Base-by-base conservation (phyloP, 2,113 vertebrate genomes). In the Euleptes europaea region DNA sequence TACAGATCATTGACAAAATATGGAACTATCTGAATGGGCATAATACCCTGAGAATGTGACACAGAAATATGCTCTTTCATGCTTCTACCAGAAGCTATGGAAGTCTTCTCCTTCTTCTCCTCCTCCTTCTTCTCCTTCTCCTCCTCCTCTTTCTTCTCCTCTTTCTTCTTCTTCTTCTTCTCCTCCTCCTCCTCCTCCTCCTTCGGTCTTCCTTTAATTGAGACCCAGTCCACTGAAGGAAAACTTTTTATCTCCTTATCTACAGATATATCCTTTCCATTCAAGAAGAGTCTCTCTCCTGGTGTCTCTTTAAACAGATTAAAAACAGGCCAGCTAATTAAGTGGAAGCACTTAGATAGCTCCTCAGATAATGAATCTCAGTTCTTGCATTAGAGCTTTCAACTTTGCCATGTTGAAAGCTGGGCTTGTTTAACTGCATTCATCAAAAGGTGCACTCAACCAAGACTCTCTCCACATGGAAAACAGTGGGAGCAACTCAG, bases 321-420 rank as follows among this genome's bases (percentile, higher is more conserved):
- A 63, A 70, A 54, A 44, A 12, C 44, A 35, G 38, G 13, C 40
- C 28, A n/a, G 6, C 8, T 2, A 57, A 69, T 14, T 88, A 80
- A 35, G n/a, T 81, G 78, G 77, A 82, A 90, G 78, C 63, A 10
- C 65, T 70, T 44, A 44, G 4, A 49, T 80, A 71, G 28, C 14
- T 84, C 0, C 0, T 49, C 65, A 21, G 42, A 33, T 49, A 67
- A 1, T 60, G 33, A 35, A 54, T 51, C 21, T 66, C 15, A 14
- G n/a, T 49, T 35, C 44, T 70, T 31, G 21, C 47, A 11, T 40
- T 47, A 33, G 19, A 65, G 73, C 79, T 74, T 54, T 70, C 57
- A 49, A 87, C 40, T 10, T 0, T 1, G 3, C 33, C 42, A 51
- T 74, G 60, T 3, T 14, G 0, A 1, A 3, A 63, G 21, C 19